Percentiles rank a stretch among this genome's conserved stretches.
These are phyloP conservation scores for Gallinago media DNA, from an alignment of 2,113 vertebrate species.

Conservation along the genomic window DNA sequence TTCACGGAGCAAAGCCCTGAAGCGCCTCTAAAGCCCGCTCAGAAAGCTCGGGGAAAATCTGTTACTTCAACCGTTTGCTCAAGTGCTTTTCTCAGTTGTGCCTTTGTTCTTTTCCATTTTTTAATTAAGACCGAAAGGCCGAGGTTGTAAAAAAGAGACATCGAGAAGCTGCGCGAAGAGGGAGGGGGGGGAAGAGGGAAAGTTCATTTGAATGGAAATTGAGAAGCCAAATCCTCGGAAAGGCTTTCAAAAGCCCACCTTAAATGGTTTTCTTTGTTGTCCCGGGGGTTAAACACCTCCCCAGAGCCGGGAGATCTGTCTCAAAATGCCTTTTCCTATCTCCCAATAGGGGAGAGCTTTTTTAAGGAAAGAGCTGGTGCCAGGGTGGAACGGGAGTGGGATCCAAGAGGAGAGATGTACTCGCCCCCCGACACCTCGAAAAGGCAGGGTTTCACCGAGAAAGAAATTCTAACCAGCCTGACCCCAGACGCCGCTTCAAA, in stretches of 20 bases:
- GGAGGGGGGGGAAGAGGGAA: not conserved
- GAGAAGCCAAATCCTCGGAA: conserved; percentile 28
- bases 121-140: conserved; percentile 51
- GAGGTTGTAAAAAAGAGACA: not conserved
- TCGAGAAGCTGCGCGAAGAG: not conserved
- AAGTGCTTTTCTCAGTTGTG: not conserved
- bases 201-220: conserved; percentile 50
- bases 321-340: conserved; percentile 11
- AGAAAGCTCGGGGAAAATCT: conserved; percentile 14
- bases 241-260: conserved; percentile 51
- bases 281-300: not conserved
- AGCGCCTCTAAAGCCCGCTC: not conserved
- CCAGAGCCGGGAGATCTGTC: not conserved
- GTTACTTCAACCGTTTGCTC: not conserved
- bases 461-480: not conserved
- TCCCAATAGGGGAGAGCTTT: not conserved
- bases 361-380: not conserved
- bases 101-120: conserved; percentile 42
- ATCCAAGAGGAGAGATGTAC: not conserved
- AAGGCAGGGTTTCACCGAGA: not conserved
- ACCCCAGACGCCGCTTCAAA: not conserved
- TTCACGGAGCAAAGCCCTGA: not conserved
- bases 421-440: not conserved
- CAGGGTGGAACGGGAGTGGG: not conserved
- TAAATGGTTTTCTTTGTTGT: not conserved